phyloP scores from a whole-genome alignment of 2,113 vertebrate species.

The Trichomycterus rosablanca region DNA sequence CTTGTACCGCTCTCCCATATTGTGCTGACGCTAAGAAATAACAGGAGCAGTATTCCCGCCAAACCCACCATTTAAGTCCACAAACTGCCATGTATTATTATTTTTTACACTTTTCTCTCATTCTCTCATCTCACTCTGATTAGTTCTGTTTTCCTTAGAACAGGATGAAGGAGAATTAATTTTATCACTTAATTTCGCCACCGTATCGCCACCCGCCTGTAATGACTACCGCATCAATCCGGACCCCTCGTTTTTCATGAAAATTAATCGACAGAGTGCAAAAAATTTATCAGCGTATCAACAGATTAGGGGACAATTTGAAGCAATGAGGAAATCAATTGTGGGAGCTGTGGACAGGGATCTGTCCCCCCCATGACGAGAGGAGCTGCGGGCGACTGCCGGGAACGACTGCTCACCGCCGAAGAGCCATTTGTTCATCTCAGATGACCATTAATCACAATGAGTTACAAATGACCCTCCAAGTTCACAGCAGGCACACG shows the following conservation, averaged over 20 bases:
- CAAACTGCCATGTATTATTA: constrained; percentile 57
- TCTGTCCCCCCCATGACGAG: constrained; percentile 53
- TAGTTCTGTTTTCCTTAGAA: constrained; percentile 75
- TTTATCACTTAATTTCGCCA: constrained; percentile 80
- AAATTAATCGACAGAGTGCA: constrained; percentile 78
- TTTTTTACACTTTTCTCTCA: constrained; percentile 48
- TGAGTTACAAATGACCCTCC: constrained; percentile 68
- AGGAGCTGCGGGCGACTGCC: constrained; percentile 53
- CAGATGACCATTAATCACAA: constrained; percentile 72
- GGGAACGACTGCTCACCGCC: constrained; percentile 64
- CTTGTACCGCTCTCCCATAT: constrained; percentile 29
- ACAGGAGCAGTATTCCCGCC: neutral
- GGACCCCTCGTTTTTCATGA: constrained; percentile 64
- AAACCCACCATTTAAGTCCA: constrained; percentile 49
- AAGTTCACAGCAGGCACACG: constrained; percentile 51
- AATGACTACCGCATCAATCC: constrained; percentile 64
- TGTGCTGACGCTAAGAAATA: constrained; percentile 47
- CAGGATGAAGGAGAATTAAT: constrained; percentile 72
- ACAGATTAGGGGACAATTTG: constrained; percentile 76
- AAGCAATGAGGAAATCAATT: constrained; percentile 79
- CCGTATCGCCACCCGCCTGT: constrained; percentile 51
- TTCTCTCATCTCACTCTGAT: constrained; percentile 69
- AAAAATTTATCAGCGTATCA: constrained; percentile 76
- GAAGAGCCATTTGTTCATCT: constrained; percentile 73
- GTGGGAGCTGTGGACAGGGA: constrained; percentile 61